These are phyloP conservation scores for Drosophila differens DNA, from an alignment of 2,888 invertebrate species.

Conservation along the genomic window DNA sequence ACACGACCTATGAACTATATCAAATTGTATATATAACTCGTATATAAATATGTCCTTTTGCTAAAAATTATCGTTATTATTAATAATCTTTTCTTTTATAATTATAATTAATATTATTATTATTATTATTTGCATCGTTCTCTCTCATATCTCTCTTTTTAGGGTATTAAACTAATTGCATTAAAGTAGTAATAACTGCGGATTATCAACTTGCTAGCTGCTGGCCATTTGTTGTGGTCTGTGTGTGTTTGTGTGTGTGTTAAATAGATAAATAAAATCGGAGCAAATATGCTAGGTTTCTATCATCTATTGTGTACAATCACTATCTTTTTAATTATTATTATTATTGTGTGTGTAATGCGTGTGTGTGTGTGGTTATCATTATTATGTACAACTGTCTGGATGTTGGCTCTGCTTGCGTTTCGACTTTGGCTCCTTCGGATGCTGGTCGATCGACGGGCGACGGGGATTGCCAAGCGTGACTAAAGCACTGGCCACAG, in stretches of 20 bases:
- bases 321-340: slow-evolving; percentile 61
- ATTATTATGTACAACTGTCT: slow-evolving; percentile 86
- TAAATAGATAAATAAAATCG: slow-evolving; percentile 60
- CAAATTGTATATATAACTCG: slow-evolving; percentile 72
- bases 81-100: slow-evolving; percentile 38
- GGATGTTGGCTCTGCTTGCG: slow-evolving; percentile 90
- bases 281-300: slow-evolving; percentile 63
- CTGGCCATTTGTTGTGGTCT: slow-evolving; percentile 33
- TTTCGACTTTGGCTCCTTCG: slow-evolving; percentile 86
- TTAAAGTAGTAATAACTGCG: slow-evolving; percentile 79
- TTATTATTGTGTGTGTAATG: slow-evolving; percentile 52
- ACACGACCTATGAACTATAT: slow-evolving; percentile 78
- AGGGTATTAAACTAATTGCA: slow-evolving; percentile 69
- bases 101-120: slow-evolving; percentile 44
- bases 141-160: slow-evolving; percentile 31
- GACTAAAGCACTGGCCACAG: slow-evolving; percentile 95
- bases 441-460: slow-evolving; percentile 89
- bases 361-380: slow-evolving; percentile 55
- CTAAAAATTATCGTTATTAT: slow-evolving; percentile 69
- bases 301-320: slow-evolving; percentile 67
- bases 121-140: slow-evolving; percentile 58
- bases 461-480: slow-evolving; percentile 93
- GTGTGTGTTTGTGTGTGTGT: slow-evolving; percentile 25
- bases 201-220: slow-evolving; percentile 72
- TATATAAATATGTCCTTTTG: slow-evolving; percentile 79